Base-by-base conservation (phyloP, 1,140 invertebrate genomes). In the Bombus turneri region DNA sequence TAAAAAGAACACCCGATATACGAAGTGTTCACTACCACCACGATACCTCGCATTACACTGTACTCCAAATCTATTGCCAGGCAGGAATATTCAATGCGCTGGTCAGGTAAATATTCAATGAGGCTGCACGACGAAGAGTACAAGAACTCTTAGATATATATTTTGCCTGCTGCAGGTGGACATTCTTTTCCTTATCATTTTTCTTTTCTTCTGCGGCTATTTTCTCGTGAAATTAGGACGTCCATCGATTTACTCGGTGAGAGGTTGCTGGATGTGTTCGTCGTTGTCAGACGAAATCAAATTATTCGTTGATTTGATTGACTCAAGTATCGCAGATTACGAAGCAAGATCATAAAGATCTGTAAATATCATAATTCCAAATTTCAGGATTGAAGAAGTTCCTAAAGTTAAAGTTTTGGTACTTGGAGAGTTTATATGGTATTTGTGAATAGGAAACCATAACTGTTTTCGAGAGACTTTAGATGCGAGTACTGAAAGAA, bases 91-190 rank as follows among this genome's bases (percentile, higher is more conserved):
- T 93, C 91, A 92, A 93, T 93, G 86, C 85, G 85, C 86, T 90
- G 88, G 88, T 87, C 87, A 89, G 88, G 87, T 93, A 93, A 93
- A 94, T 94, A 93, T 93, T 93, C 87, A 81, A 94, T 93, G 91
- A 93, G 87, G 75, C 77, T 57, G 53, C 72, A 69, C 76, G 80
- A 85, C 83, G 74, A 90, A 34, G 69, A 34, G 57, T 13, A 37
- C 18, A 34, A 74, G 72, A 47, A 68, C 62, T 68, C 43, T n/a
- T 47, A 34, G 73, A 57, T 62, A 71, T 59, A 64, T 59, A 57
- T 82, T 75, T 81, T 18, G 53, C 47, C 47, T 37, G 37, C 28
- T 69, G 37, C 47, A 10, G 47, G 34, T 18, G 62, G 34, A 74
- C 53, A 47, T 37, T 47, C 31, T 0, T 18, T 47, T 59, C 31